A percentile compares a stretch with the other conserved stretches of the same genome.
phyloP scores from a whole-genome alignment of 2,888 invertebrate species.

The Gymnocheta viridis region DNA sequence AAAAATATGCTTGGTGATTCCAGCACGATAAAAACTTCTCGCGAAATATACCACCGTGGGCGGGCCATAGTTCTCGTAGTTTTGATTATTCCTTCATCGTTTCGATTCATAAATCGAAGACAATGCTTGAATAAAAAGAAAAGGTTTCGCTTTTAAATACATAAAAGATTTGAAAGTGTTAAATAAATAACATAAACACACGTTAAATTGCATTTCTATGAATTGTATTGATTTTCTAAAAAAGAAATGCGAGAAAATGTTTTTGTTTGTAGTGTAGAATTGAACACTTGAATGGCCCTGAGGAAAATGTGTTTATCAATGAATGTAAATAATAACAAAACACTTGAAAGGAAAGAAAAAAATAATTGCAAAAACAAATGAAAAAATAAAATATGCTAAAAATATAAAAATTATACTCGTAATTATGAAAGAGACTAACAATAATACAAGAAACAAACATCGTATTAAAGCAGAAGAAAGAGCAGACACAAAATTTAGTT shows the following conservation, averaged over 20 bases:
- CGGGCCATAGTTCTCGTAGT: too few species aligned
- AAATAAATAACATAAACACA: slow-evolving; percentile 35
- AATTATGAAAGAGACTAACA: not conserved
- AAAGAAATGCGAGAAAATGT: not conserved
- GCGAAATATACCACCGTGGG: too few species aligned
- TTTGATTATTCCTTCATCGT: too few species aligned
- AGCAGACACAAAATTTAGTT: not conserved
- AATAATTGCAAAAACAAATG: slow-evolving; percentile 9
- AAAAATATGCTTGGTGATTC: too few species aligned
- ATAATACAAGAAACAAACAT: not conserved
- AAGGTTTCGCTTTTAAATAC: not conserved
- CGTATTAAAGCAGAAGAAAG: not conserved
- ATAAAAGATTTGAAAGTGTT: not conserved
- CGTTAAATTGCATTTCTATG: slow-evolving; percentile 36
- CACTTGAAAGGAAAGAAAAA: slow-evolving; percentile 29
- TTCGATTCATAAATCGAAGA: too few species aligned
- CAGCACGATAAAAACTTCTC: too few species aligned
- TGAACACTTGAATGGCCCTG: slow-evolving; percentile 32
- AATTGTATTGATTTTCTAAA: slow-evolving; percentile 42
- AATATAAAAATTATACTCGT: not conserved
- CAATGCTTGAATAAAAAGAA: too few species aligned
- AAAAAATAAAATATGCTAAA: not conserved
- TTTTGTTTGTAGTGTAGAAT: not conserved
- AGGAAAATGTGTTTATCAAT: slow-evolving; percentile 44
- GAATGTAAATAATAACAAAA: slow-evolving; percentile 50